These are phyloP conservation scores for Coregonus sp. DNA, from an alignment of 2,797 vertebrate genomes.

Conservation along the genomic window DNA sequence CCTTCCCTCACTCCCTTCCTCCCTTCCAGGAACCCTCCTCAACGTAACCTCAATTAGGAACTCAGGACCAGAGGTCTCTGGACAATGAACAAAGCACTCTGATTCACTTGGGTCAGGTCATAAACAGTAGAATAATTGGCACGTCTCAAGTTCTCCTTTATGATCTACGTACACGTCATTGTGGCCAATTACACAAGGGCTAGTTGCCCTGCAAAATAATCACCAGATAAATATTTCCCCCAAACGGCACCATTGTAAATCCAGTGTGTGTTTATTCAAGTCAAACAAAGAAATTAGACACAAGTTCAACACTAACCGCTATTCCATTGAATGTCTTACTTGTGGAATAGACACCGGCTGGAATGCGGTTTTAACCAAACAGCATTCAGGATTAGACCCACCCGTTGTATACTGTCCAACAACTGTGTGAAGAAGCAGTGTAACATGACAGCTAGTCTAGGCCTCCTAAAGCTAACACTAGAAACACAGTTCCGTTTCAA, in stretches of 20 bases:
- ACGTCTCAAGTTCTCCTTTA: constrained; percentile 7
- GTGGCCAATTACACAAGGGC: constrained; percentile 13
- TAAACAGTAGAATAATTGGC: constrained; percentile 20
- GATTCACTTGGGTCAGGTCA: constrained; percentile 7
- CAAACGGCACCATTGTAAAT: not conserved
- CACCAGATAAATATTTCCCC: constrained; percentile 7
- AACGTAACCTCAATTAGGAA: constrained; percentile 55
- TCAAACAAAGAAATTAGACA: constrained; percentile 14
- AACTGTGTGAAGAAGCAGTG: constrained; percentile 22
- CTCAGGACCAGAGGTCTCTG: constrained; percentile 43
- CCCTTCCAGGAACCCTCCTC: constrained; percentile 35
- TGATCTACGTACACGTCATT: constrained; percentile 5
- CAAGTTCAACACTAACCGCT: not conserved
- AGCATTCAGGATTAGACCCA: no score
- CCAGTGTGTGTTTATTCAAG: constrained; percentile 9
- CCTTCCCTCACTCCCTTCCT: not conserved
- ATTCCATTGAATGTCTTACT: not conserved
- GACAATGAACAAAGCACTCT: constrained; percentile 56
- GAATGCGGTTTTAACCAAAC: no score
- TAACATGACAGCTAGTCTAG: constrained; percentile 25
- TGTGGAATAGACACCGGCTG: no score
- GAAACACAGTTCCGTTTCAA: constrained; percentile 12
- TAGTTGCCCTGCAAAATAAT: constrained; percentile 32
- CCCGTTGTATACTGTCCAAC: constrained; percentile 3
- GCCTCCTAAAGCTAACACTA: constrained; percentile 21